Evolutionary conservation across 2,113 vertebrate species (phyloP), one percentile per base, ranked within the genome.

Genomic region (Callipepla californica): DNA sequence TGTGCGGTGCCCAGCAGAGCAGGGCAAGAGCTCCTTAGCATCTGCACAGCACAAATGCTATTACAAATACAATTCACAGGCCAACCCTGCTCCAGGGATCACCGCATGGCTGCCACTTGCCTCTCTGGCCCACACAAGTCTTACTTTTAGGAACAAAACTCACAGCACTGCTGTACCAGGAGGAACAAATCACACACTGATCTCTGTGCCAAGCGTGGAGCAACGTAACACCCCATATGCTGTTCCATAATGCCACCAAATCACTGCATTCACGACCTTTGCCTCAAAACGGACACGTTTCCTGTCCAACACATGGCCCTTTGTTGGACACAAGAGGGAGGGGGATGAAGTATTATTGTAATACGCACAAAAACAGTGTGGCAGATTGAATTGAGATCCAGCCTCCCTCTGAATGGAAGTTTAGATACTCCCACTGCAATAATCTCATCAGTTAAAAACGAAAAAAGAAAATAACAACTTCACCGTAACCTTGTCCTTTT

Each of bases 221-320:
- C 15, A 80, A 44, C 5, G 1, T 3, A 23, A 61, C 21, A 48
- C 2, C 7, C 11, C 9, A 16, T 4, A 69, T 0, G 0, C 36
- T 44, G 21, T 22, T 82, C 59, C 65, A 16, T 26, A n/a, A 77
- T 4, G 13, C 25, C 51, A 53, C 28, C 26, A 89, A 81, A 81
- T 62, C 45, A 38, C 4, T 61, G 30, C 26, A 12, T 47, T 75
- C 65, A 58, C 22, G 47, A 86, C 19, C 36, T 42, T 28, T 63
- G 28, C 59, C 68, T 55, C 63, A 82, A 58, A 91, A 77, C 7
- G 13, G 63, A 76, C 6, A 34, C 14, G 23, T 68, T 36, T 65
- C 20, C 58, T n/a, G 13, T 5, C 34, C 36, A 18, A 4, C 7
- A 32, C 2, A 4, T 26, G 26, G 22, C 20, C 16, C 30, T 55